Evolutionary conservation across 35 echinoderm and acorn worm species (phyloP).

Genomic region (Apostichopus californicus): DNA sequence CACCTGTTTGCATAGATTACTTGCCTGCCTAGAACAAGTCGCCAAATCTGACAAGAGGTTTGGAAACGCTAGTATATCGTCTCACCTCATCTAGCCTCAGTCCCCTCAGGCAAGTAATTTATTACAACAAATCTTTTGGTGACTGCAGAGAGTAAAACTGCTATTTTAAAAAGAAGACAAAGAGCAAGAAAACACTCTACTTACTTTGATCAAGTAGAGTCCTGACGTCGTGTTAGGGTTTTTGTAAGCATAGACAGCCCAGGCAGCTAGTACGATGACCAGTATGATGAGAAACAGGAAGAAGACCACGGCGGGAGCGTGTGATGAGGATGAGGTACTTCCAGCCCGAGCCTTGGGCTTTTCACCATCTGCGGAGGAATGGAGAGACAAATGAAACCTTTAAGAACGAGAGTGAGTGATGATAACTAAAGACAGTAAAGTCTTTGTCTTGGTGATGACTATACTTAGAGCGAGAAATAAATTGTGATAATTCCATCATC

Average conservation of each 20-base stretch:
- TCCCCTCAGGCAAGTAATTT: neutral
- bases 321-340: neutral
- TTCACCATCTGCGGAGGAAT: neutral
- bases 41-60: no score
- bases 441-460: no score
- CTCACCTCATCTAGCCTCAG: no score
- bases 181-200: neutral
- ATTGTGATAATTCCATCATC: no score
- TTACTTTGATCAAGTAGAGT: neutral
- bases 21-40: no score
- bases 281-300: neutral
- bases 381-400: no score
- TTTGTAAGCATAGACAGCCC: neutral
- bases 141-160: neutral
- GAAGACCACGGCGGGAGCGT: neutral
- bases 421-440: no score
- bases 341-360: neutral
- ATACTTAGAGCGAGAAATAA: no score
- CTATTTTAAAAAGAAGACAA: neutral
- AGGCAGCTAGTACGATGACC: neutral
- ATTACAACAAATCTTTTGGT: neutral
- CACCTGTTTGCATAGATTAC: no score
- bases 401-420: no score
- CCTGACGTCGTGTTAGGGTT: conserved; percentile 7
- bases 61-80: no score